Evolutionary conservation across 2,797 vertebrate species (phyloP).

Genomic region (Helicolenus hilgendorfi): DNA sequence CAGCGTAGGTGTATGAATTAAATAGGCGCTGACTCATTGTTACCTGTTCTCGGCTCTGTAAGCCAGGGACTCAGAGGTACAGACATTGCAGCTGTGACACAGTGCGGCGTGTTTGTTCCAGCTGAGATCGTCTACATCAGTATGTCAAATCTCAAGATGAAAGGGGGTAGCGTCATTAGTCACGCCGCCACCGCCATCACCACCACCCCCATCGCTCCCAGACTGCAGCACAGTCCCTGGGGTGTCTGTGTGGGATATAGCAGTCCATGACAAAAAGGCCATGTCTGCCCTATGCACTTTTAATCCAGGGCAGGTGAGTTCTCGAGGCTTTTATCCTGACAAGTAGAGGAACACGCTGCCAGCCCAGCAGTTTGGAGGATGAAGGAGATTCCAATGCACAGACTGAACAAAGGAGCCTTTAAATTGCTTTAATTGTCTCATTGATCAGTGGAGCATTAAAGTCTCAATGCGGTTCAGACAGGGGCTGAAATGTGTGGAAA

Average conservation of each 20-base stretch:
- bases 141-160: slow-evolving; percentile 76
- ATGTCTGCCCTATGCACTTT: slow-evolving; percentile 25
- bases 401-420: slow-evolving; percentile 57
- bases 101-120: slow-evolving; percentile 67
- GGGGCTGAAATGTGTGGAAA: slow-evolving; percentile 44
- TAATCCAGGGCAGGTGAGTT: slow-evolving; percentile 28
- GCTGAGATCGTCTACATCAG: slow-evolving; percentile 63
- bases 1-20: slow-evolving; percentile 75
- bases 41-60: slow-evolving; percentile 66
- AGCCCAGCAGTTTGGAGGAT: slow-evolving; percentile 39
- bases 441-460: slow-evolving; percentile 79
- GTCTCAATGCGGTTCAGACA: slow-evolving; percentile 51
- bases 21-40: slow-evolving; percentile 78
- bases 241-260: slow-evolving; percentile 32
- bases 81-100: slow-evolving; percentile 63
- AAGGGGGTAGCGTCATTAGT: slow-evolving; percentile 61
- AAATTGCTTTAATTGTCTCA: slow-evolving; percentile 73
- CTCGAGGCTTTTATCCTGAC: slow-evolving; percentile 7
- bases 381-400: slow-evolving; percentile 61
- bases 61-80: slow-evolving; percentile 16
- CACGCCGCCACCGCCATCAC: slow-evolving; percentile 7
- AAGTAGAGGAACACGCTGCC: slow-evolving; percentile 30
- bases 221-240: slow-evolving; percentile 28
- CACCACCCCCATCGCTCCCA: slow-evolving; percentile 4
- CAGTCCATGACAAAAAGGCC: slow-evolving; percentile 21